Base-by-base conservation (phyloP, 2,113 vertebrate species). In the Aphelocoma coerulescens region DNA sequence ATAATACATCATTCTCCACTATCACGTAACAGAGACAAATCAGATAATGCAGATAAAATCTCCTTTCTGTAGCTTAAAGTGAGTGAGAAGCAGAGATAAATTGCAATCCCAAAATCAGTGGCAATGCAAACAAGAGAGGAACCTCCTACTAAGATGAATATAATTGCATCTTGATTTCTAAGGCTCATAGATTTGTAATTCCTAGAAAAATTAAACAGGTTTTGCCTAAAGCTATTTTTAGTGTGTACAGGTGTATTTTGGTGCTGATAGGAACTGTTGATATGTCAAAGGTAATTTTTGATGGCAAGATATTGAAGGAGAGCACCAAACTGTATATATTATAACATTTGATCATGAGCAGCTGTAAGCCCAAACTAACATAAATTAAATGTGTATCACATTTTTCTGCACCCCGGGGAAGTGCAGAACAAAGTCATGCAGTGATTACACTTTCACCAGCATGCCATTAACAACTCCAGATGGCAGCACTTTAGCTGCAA, bases 401-500 rank as follows among this genome's bases (percentile, higher is more conserved):
- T 87, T 94, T 97, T 96, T 93, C 90, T 91, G 73, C 89, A 86
- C 89, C 80, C 89, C 80, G 82, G 78, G 94, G 95, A 96, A 90
- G 81, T 85, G 84, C 80, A 91, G 96, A 89, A 88, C 62, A 97
- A 90, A 97, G 94, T 93, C 89, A 94, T 86, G 83, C 83, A 84
- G 67, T 96, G 95, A 97, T 95, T 88, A 97, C 93, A 72, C 91
- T 96, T 96, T 80, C 94, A 96, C 96, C 88, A 96, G 88, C 95
- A 93, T 88, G 57, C 88, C 82, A 96, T 96, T 97, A 97, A 95
- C 95, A 96, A 96, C 93, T 97, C 97, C 97, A 97, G 96, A 97
- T 96, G 97, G 95, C 95, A 96, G 93, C 77, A 96, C 96, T 96
- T 96, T 91, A 96, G 76, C 85, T 95, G 80, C 59, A 96, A 90